These are phyloP conservation scores for Nymphicus hollandicus DNA, from an alignment of 2,113 vertebrate genomes.

Conservation along the genomic window DNA sequence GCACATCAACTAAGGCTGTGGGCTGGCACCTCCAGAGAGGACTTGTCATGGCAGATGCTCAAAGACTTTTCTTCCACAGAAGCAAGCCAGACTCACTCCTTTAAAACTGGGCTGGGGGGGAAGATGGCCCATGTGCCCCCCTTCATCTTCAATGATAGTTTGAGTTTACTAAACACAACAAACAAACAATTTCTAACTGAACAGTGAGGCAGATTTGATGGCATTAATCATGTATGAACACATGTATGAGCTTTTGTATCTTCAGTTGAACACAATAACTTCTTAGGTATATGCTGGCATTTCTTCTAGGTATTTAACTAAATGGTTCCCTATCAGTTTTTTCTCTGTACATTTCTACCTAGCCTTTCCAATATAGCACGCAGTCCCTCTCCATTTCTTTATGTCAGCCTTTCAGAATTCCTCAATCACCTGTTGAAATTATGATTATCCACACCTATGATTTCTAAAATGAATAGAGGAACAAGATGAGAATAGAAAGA, in stretches of 20 bases:
- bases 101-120: not conserved
- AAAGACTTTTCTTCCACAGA: not conserved
- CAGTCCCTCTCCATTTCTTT: not conserved
- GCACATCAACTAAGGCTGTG: not conserved
- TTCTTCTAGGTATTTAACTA: not conserved
- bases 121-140: not conserved
- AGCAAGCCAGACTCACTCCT: not conserved
- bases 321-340: not conserved
- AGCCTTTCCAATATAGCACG: not conserved
- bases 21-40: not conserved
- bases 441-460: not conserved
- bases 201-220: not conserved
- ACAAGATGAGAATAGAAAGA: not conserved
- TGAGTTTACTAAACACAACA: not conserved
- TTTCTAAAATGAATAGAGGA: not conserved
- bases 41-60: not conserved
- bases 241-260: not conserved
- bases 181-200: not conserved
- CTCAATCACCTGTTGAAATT: not conserved
- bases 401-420: not conserved
- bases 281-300: not conserved
- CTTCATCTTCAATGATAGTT: no score
- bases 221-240: not conserved
- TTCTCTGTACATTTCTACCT: not conserved
- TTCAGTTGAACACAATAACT: not conserved